phyloP scores from a whole-genome alignment of 2,113 vertebrate species.

The Platysteira castanea region DNA sequence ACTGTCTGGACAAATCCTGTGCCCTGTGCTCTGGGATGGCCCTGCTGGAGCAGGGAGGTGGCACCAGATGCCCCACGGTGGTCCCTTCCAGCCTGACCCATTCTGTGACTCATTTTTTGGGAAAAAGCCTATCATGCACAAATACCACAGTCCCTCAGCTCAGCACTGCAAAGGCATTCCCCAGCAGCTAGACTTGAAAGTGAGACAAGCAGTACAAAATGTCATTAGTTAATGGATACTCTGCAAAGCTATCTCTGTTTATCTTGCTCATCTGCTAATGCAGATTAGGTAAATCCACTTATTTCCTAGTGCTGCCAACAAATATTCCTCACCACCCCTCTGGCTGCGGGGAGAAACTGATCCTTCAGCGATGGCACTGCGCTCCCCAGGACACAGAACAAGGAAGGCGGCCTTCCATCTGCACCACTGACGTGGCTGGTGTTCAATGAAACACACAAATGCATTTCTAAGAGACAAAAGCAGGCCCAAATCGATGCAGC shows the following conservation, averaged over 20 bases:
- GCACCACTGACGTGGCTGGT: accelerated
- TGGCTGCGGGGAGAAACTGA: background rate
- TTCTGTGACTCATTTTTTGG: background rate
- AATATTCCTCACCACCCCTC: background rate
- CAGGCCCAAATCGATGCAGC: background rate
- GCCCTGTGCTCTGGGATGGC: background rate
- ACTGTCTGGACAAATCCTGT: background rate
- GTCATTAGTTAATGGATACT: background rate
- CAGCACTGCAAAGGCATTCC: background rate
- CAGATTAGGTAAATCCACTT: background rate
- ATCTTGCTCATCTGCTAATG: background rate
- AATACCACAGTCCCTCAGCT: background rate
- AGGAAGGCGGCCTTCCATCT: accelerated
- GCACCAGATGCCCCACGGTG: background rate
- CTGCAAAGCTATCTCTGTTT: background rate
- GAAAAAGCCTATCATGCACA: accelerated
- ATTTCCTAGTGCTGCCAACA: background rate
- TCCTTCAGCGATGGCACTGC: accelerated
- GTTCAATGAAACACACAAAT: background rate
- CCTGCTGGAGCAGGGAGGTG: background rate
- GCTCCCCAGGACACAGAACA: background rate
- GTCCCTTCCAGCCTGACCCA: background rate
- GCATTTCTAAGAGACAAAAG: background rate
- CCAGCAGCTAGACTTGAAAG: background rate
- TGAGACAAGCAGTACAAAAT: background rate